Conservation (phyloP, 2,888 invertebrate genomes). For the Homarus gammarus region DNA sequence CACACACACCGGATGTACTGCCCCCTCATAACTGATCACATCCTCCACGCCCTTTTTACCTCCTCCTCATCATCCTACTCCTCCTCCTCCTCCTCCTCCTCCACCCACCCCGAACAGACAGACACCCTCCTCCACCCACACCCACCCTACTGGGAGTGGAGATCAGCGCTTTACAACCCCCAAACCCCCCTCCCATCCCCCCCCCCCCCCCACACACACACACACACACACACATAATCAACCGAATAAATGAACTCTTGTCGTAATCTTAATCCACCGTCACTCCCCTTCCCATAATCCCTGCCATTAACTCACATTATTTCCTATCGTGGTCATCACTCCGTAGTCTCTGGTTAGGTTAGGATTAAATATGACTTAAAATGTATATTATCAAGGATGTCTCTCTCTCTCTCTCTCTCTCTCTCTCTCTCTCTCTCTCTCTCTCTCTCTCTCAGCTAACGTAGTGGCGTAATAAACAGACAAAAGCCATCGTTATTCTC, state of each 20-base stretch:
- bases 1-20: not conserved
- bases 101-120: too few relatives aligned
- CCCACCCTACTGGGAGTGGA: not conserved
- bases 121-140: not conserved
- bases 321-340: not conserved
- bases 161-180: not conserved
- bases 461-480: too few relatives aligned
- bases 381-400: too few relatives aligned
- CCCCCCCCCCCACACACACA: not conserved
- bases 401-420: too few relatives aligned
- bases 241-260: not conserved
- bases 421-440: too few relatives aligned
- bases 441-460: too few relatives aligned
- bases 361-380: too few relatives aligned
- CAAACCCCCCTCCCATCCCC: not conserved
- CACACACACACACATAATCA: slow-evolving; percentile 19
- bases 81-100: not conserved
- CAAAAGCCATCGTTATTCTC: too few relatives aligned
- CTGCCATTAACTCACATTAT: not conserved
- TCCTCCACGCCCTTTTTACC: not conserved
- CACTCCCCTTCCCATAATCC: not conserved
- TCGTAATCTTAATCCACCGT: not conserved
- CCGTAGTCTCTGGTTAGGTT: not conserved
- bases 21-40: not conserved
- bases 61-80: too few relatives aligned